Evolutionary conservation across 2,888 invertebrate species (phyloP).

Genomic region (Ecliptopera silaceata): DNA sequence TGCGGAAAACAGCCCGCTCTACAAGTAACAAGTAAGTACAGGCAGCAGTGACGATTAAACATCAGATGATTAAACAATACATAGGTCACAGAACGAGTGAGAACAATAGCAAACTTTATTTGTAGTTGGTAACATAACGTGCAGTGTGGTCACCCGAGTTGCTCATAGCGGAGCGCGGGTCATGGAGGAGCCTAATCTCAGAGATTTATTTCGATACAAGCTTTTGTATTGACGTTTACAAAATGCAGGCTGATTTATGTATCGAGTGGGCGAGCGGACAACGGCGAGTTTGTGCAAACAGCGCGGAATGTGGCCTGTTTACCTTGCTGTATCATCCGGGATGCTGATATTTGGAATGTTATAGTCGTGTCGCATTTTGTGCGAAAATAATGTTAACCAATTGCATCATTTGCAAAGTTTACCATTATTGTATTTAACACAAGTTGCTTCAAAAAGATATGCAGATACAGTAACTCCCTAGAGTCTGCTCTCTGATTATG

Average conservation of each 20-base stretch:
- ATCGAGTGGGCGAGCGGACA: conserved; percentile 8
- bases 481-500: no score
- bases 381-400: no score
- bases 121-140: not conserved
- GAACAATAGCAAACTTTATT: no score
- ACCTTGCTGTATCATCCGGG: not conserved
- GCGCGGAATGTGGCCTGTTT: not conserved
- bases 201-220: conserved; percentile 35
- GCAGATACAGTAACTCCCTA: no score
- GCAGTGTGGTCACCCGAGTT: conserved; percentile 9
- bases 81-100: no score
- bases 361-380: not conserved
- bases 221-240: conserved; percentile 30
- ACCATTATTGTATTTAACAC: no score
- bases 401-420: no score
- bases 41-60: no score
- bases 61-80: no score
- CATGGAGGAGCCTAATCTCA: conserved; percentile 30
- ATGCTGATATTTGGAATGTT: not conserved
- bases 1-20: no score
- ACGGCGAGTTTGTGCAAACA: not conserved
- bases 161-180: conserved; percentile 5
- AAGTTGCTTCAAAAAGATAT: no score
- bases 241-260: conserved; percentile 34
- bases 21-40: no score